These are phyloP conservation scores for Haliclona indistincta DNA, from an alignment of 37 sponge, comb jelly and placozoan species.

Conservation along the genomic window DNA sequence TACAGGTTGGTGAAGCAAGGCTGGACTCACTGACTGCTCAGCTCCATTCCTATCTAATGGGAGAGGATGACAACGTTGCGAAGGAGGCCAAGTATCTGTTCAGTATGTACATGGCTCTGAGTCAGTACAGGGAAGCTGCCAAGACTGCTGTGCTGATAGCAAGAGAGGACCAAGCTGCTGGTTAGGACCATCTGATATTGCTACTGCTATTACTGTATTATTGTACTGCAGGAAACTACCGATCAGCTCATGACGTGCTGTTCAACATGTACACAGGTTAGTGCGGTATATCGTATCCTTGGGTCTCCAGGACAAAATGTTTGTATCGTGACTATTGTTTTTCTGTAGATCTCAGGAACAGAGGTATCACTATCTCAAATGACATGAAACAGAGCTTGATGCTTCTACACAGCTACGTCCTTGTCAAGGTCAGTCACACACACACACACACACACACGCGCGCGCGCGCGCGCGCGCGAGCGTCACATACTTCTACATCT, in stretches of 20 bases:
- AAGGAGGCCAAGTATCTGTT: slow-evolving; percentile 97
- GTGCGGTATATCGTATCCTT: slow-evolving; percentile 13
- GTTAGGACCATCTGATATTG: slow-evolving; percentile 4
- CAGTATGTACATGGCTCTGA: slow-evolving; percentile 86
- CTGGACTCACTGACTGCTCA: slow-evolving; percentile 76
- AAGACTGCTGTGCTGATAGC: slow-evolving; percentile 94
- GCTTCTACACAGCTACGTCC: slow-evolving; percentile 96
- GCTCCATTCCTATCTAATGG: slow-evolving; percentile 89
- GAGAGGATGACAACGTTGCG: slow-evolving; percentile 82
- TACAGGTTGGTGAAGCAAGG: slow-evolving; percentile 69
- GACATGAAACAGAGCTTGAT: slow-evolving; percentile 94
- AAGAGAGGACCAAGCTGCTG: slow-evolving; percentile 83
- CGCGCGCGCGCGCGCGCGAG: background rate
- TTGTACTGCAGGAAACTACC: slow-evolving; percentile 77
- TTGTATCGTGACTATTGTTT: background rate
- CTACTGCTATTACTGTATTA: background rate
- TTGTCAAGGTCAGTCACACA: slow-evolving; percentile 67
- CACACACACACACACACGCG: background rate
- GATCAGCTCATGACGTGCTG: slow-evolving; percentile 90
- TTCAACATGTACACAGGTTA: slow-evolving; percentile 91
- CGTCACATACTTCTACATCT: background rate
- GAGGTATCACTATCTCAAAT: slow-evolving; percentile 79
- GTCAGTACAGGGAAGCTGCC: slow-evolving; percentile 90
- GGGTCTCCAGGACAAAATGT: slow-evolving; percentile 1
- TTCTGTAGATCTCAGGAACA: slow-evolving; percentile 68